These are phyloP conservation scores for Frankliniella fusca DNA, from an alignment of 2,888 invertebrate genomes.

Conservation along the genomic window DNA sequence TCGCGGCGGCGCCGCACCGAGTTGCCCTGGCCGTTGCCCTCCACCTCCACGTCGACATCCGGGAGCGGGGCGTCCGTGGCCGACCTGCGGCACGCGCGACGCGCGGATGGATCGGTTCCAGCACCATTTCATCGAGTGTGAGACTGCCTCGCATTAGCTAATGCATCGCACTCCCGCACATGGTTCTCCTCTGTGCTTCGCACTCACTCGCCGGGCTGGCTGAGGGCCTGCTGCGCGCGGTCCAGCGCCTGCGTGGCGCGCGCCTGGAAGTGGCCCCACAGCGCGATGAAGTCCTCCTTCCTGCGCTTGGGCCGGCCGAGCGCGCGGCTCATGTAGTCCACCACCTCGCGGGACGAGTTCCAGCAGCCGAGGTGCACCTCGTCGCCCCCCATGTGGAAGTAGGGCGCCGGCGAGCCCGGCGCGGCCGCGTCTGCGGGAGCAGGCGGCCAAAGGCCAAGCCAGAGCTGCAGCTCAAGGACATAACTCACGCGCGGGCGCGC, in stretches of 20 bases:
- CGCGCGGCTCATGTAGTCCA: conserved; percentile 58
- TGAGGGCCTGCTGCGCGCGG: conserved; percentile 49
- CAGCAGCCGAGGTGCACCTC: conserved; percentile 59
- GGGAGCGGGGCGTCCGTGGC: neutral
- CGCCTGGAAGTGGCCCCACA: conserved; percentile 73
- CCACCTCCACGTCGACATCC: neutral
- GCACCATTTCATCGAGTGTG: neutral
- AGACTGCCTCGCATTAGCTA: neutral
- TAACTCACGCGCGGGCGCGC: too few species aligned
- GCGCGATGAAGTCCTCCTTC: conserved; percentile 59
- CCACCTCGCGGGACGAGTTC: conserved; percentile 68
- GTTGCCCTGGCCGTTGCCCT: neutral
- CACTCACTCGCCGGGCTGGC: neutral
- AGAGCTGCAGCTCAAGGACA: too few species aligned
- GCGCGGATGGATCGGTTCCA: neutral
- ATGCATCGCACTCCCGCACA: neutral
- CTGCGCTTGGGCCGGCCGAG: conserved; percentile 55
- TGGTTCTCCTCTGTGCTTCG: neutral
- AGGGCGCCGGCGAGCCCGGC: conserved; percentile 14
- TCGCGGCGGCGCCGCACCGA: neutral
- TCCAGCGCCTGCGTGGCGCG: conserved; percentile 58
- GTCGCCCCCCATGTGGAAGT: conserved; percentile 79
- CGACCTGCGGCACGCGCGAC: neutral
- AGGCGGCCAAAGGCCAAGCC: neutral
- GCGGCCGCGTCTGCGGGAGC: neutral